Evolutionary conservation across 2,888 invertebrate genomes (phyloP).

Genomic region (Hartigia nigra): DNA sequence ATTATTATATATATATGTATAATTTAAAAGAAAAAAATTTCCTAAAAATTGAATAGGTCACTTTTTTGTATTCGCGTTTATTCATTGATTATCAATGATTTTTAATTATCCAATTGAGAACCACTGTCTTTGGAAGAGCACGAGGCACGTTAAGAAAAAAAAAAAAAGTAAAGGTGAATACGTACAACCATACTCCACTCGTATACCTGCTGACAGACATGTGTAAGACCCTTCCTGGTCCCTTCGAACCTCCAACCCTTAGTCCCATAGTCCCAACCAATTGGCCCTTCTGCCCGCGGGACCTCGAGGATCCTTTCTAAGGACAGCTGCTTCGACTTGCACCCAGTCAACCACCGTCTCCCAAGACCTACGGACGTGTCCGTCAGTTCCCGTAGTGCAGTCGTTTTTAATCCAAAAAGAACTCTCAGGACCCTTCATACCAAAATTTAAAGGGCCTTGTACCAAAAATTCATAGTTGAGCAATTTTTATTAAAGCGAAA

Average conservation of each 20-base stretch:
- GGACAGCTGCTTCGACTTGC: constrained; percentile 18
- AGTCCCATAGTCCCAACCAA: neutral
- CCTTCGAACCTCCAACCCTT: neutral
- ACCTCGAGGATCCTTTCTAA: constrained; percentile 17
- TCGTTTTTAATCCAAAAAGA: neutral
- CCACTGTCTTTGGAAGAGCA: neutral
- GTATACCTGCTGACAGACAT: constrained; percentile 22
- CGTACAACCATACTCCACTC: neutral
- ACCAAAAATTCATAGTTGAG: neutral
- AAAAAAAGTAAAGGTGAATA: neutral
- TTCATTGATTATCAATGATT: neutral
- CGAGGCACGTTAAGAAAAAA: neutral
- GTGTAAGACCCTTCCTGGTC: constrained; percentile 9
- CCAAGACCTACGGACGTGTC: constrained; percentile 37
- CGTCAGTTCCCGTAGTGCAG: neutral
- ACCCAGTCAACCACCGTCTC: constrained; percentile 43
- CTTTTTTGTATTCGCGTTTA: neutral
- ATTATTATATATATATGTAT: accelerated
- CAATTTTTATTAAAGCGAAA: neutral
- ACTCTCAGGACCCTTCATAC: neutral
- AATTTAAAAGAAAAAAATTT: neutral
- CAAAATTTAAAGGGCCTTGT: neutral
- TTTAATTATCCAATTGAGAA: neutral
- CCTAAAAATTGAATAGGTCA: neutral
- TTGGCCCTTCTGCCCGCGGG: constrained; percentile 12